These are phyloP conservation scores for Paradisaea rubra DNA, from an alignment of 2,113 vertebrate genomes.

Conservation along the genomic window DNA sequence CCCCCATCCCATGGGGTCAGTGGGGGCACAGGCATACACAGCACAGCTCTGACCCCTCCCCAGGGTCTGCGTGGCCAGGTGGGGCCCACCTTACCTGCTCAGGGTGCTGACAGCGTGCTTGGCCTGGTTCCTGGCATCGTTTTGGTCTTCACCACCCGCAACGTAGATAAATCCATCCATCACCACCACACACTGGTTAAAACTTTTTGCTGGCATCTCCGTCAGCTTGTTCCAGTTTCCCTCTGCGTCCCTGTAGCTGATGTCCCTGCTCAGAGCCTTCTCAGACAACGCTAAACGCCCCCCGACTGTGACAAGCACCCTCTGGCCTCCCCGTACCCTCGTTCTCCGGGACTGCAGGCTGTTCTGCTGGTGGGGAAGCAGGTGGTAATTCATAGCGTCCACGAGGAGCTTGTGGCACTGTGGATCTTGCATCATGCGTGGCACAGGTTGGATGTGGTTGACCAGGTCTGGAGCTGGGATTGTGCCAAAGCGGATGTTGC, in stretches of 20 bases:
- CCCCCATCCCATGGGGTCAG: background rate
- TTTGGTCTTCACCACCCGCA: conserved; percentile 82
- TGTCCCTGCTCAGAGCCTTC: conserved; percentile 79
- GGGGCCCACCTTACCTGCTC: conserved; percentile 66
- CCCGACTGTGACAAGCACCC: conserved; percentile 73
- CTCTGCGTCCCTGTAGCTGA: conserved; percentile 75
- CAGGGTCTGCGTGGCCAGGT: too few species aligned
- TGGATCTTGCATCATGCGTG: conserved; percentile 80
- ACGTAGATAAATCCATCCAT: conserved; percentile 86
- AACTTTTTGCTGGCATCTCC: conserved; percentile 82
- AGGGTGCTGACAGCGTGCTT: conserved; percentile 81
- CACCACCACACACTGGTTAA: conserved; percentile 82
- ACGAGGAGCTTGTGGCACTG: conserved; percentile 82
- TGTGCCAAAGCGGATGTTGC: conserved; percentile 76
- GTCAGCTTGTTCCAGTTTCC: conserved; percentile 79
- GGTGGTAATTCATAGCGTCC: conserved; percentile 88
- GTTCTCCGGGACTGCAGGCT: conserved; percentile 77
- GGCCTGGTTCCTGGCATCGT: conserved; percentile 83
- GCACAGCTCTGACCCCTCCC: background rate
- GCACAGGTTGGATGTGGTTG: conserved; percentile 79
- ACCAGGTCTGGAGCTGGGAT: conserved; percentile 81
- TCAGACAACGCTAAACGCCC: conserved; percentile 77
- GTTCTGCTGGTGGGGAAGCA: conserved; percentile 83
- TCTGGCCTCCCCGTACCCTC: conserved; percentile 72
- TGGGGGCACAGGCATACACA: background rate